Evolutionary conservation across 2,797 vertebrate species (phyloP), one percentile per base, ranked within the genome.

Genomic region (Amblyraja radiata): DNA sequence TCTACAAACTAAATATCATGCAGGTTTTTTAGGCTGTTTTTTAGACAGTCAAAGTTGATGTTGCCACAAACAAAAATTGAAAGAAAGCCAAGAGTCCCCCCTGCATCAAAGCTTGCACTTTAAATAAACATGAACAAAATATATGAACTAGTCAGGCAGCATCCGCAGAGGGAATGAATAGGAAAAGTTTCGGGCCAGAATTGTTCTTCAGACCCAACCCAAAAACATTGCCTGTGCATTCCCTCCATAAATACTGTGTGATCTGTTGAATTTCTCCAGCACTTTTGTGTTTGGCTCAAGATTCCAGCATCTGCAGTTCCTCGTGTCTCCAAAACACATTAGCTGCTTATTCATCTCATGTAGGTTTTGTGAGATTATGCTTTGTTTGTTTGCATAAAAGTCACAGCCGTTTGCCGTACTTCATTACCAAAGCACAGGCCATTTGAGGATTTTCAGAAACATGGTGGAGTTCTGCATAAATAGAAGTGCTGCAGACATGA

Each of bases 361-460:
- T 25, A 54, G 54, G 23, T 28, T 83, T 84, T 54, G 54, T 84
- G 23, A 11, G 7, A 81, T 81, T 54, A 18, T 81, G 39, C 39
- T 81, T 18, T 54, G 46, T 54, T 81, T 81, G 18, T 18, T 54
- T 7, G 9, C 8, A 83, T 83, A 58, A 83, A 83, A 58, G 46
- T 83, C 2, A 5, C 6, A 28, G 54, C 10, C 9, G 3, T 84
- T 84, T 54, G 58, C 25, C 5, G 25, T 28, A 61, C 54, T 11
- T 25, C 23, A 58, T 83, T 58, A 46, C 58, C 21, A 11, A 61
- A 25, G 46, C 25, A 54, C 28, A 84, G 81, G 2, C 25, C 81
- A 46, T 84, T 84, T 84, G 81, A 28, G 81, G 54, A 83, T 83
- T 58, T 83, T 83, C 80, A 80, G 78, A 32, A 8, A 76, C 25